Conservation (phyloP, 2,888 invertebrate genomes). For the Sclerodermus sp. region DNA sequence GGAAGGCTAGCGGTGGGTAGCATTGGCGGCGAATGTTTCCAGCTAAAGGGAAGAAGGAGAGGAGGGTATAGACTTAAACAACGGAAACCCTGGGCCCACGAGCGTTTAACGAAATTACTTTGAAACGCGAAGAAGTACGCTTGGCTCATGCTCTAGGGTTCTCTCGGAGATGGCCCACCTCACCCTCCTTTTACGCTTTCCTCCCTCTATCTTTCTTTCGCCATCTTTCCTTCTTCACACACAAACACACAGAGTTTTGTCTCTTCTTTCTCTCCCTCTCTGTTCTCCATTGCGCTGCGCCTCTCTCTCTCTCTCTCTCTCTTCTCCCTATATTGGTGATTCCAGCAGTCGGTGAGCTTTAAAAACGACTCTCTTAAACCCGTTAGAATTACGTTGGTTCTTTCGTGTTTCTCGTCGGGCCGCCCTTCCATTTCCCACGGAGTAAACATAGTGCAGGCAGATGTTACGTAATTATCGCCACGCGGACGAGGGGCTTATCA, state of each 20-base stretch:
- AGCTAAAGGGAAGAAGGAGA: not conserved
- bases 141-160: conserved; percentile 17
- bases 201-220: not conserved
- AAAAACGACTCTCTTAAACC: conserved; percentile 35
- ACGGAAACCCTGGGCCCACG: conserved; percentile 21
- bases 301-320: conserved; percentile 5
- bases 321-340: conserved; percentile 16
- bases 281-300: not conserved
- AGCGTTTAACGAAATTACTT: conserved; percentile 40
- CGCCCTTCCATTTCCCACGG: no score
- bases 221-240: conserved; percentile 1
- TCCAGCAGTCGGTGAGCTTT: conserved; percentile 25
- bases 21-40: conserved; percentile 10
- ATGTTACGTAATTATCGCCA: no score
- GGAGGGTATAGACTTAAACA: conserved; percentile 23
- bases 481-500: no score
- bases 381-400: not conserved
- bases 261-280: conserved; percentile 3
- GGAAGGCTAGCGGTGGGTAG: no score
- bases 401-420: no score
- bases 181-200: conserved; percentile 7
- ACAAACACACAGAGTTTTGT: no score
- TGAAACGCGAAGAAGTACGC: conserved; percentile 36
- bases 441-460: no score
- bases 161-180: conserved; percentile 17